phyloP scores from a whole-genome alignment of 2,113 vertebrate species.

The Caranx ignobilis region DNA sequence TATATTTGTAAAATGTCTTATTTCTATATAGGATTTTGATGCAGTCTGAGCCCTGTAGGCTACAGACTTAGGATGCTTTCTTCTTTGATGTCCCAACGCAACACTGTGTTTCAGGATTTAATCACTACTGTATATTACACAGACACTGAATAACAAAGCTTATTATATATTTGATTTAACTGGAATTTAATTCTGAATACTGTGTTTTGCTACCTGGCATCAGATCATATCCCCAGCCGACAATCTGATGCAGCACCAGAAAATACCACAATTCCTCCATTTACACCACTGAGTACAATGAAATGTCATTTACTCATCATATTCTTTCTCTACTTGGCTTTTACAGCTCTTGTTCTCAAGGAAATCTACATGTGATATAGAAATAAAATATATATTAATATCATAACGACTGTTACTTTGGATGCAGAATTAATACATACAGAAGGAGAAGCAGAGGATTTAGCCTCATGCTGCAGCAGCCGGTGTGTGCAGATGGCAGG shows the following conservation, averaged over 20 bases:
- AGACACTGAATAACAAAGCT: background rate
- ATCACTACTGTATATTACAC: background rate
- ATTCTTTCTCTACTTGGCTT: background rate
- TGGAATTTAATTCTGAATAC: background rate
- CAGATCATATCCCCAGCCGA: background rate
- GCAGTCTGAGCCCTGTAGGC: no score
- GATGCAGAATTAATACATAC: conserved; percentile 1
- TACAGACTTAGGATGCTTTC: no score
- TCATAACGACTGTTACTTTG: conserved; percentile 1
- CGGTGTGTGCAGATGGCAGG: conserved; percentile 80
- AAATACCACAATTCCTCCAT: background rate
- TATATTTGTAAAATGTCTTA: no score
- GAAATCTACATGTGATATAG: background rate
- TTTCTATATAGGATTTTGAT: no score
- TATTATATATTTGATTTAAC: background rate
- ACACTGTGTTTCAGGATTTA: no score
- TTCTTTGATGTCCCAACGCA: no score
- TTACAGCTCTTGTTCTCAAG: background rate
- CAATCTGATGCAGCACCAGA: background rate
- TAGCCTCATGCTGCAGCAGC: conserved; percentile 68
- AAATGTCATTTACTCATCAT: background rate
- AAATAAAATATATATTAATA: conserved; percentile 7
- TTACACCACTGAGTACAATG: background rate
- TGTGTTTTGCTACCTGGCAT: background rate
- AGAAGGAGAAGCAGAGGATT: conserved; percentile 43